Percentiles rank a stretch among this genome's conserved stretches.
These are phyloP conservation scores for Darevskia mixta DNA, from an alignment of 2,797 vertebrate genomes.

Conservation along the genomic window DNA sequence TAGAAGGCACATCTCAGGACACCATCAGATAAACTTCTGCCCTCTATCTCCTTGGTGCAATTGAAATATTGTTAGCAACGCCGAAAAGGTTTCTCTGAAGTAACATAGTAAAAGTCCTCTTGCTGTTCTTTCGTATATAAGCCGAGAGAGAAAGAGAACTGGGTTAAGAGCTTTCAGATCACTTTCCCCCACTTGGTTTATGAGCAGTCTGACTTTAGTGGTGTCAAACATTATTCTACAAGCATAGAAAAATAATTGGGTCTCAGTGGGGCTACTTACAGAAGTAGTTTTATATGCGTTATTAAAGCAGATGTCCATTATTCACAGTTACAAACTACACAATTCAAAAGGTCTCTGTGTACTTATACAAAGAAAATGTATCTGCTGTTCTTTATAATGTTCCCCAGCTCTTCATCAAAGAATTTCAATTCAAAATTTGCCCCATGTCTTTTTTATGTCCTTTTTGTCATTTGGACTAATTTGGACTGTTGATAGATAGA, in stretches of 20 bases:
- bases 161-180: neutral
- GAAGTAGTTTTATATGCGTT: neutral
- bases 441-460: neutral
- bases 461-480: neutral
- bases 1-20: neutral
- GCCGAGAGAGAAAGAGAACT: slow-evolving; percentile 11
- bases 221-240: neutral
- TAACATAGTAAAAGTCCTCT: slow-evolving; percentile 38
- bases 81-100: slow-evolving; percentile 29
- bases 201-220: slow-evolving; percentile 18
- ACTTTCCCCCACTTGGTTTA: slow-evolving; percentile 14
- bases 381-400: neutral
- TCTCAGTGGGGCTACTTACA: neutral
- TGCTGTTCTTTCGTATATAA: slow-evolving; percentile 32
- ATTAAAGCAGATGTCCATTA: neutral
- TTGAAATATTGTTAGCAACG: neutral
- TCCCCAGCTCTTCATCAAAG: neutral
- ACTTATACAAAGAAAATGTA: neutral
- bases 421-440: neutral
- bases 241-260: neutral
- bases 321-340: neutral
- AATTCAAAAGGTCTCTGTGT: slow-evolving; percentile 11
- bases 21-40: neutral
- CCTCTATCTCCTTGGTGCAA: slow-evolving; percentile 10
- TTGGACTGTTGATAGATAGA: no score